These are phyloP conservation scores for Netelia melanura DNA, from an alignment of 2,888 invertebrate species.

Conservation along the genomic window DNA sequence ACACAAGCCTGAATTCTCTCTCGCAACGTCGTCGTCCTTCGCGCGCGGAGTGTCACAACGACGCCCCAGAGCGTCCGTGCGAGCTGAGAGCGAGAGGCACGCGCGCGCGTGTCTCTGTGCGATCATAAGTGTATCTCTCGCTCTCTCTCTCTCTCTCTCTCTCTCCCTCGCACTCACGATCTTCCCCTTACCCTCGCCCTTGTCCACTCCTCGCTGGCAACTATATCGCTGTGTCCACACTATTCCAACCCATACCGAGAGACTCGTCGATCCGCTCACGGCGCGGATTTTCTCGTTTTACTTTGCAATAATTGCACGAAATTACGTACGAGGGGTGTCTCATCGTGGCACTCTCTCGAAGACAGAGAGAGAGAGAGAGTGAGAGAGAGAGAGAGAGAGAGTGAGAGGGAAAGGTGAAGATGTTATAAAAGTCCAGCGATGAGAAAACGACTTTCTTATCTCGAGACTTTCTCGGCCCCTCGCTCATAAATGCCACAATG, in stretches of 20 bases:
- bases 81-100: conserved; percentile 70
- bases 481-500: background rate
- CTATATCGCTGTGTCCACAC: conserved; percentile 37
- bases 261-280: conserved; percentile 14
- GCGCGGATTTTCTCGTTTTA: conserved; percentile 64
- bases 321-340: conserved; percentile 68
- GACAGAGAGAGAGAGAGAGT: no score
- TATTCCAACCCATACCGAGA: conserved; percentile 39
- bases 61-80: conserved; percentile 80
- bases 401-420: conserved; percentile 2
- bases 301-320: conserved; percentile 73
- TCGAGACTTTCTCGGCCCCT: background rate
- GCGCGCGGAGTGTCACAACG: conserved; percentile 82
- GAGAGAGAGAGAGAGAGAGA: conserved; percentile 4
- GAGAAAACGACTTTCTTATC: conserved; percentile 15
- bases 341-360: no score
- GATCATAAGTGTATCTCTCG: conserved; percentile 61
- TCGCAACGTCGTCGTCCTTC: conserved; percentile 77
- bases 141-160: conserved; percentile 32
- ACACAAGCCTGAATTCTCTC: conserved; percentile 53
- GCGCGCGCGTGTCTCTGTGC: conserved; percentile 67
- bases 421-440: conserved; percentile 30
- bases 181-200: background rate
- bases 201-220: conserved; percentile 14
- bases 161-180: no score